phyloP scores from a whole-genome alignment of 2,797 vertebrate species.

The Anableps anableps region DNA sequence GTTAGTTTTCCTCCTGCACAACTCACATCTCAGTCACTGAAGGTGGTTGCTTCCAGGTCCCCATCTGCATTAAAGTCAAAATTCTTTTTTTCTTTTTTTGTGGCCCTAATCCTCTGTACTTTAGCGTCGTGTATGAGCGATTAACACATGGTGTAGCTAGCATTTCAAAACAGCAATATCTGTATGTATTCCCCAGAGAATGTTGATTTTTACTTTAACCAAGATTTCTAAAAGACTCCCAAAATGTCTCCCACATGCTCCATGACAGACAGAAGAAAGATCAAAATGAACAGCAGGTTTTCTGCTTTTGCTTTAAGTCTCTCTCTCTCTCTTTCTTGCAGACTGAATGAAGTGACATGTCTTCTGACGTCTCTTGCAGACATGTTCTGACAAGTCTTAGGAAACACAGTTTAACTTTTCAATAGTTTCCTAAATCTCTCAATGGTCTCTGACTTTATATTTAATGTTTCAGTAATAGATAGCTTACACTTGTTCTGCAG shows the following conservation, averaged over 20 bases:
- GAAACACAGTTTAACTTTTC: background rate
- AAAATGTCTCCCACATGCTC: background rate
- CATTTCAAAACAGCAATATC: background rate
- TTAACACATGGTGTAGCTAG: too few species aligned
- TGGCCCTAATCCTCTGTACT: too few species aligned
- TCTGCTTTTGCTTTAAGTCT: background rate
- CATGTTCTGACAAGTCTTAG: background rate
- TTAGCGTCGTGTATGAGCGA: too few species aligned
- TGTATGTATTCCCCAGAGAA: background rate
- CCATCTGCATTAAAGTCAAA: too few species aligned
- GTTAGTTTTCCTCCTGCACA: too few species aligned
- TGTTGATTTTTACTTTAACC: background rate
- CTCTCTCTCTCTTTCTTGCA: background rate
- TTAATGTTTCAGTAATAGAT: background rate
- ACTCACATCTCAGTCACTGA: too few species aligned
- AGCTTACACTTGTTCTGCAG: background rate
- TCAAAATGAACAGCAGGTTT: background rate
- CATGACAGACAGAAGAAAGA: background rate
- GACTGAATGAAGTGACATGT: too few species aligned
- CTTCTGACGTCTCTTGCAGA: too few species aligned
- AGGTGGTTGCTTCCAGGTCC: too few species aligned
- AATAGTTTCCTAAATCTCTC: background rate
- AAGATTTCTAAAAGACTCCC: background rate
- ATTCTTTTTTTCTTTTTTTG: too few species aligned
- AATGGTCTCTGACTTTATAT: background rate